Base-by-base conservation (phyloP, 2,888 invertebrate genomes). In the Linnaemya tessellans region DNA sequence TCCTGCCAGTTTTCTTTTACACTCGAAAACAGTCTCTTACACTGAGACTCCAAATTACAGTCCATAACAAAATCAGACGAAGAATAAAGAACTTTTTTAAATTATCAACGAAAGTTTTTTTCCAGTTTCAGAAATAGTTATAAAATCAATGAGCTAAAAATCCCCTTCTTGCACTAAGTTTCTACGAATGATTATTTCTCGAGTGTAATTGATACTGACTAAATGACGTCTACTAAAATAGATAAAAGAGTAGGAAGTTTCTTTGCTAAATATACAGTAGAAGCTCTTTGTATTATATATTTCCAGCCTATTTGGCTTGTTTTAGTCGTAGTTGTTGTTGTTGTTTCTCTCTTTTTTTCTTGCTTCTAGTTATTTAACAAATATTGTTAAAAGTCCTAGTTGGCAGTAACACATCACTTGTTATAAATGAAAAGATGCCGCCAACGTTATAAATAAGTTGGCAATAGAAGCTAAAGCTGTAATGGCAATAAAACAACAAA, bases 361-460 rank as follows among this genome's bases (percentile, higher is more conserved):
- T 25, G 65, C 41, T 49, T 25, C 64, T 22, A 64, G 62, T 71
- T 77, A 41, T 71, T 65, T 79, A 84, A 81, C 78, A 81, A 81
- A 79, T 85, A 85, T 79, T 85, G 81, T 85, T 74, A 79, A 85
- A 85, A 81, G 79, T 85, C 64, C 78, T 85, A 85, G 73, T 74
- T 85, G 84, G 81, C 84, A 85, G 81, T 74, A 85, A 85, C 81
- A 85, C 84, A 85, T 85, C 84, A 85, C 84, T 85, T 81, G 78
- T 81, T 81, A 70, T 58, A 81, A 74, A 85, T 85, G 65, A 85
- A 85, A 85, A 73, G 81, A 79, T 54, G 74, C 82, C 81, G 84
- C 81, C 78, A 82, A 82, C 79, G 58, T 79, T 67, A 79, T 60
- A 82, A 85, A 78, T 60, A 83, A 54, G 54, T 81, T 81, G 81